Percentiles rank a stretch among this genome's conserved stretches.
Conservation (phyloP, 2,888 invertebrate genomes). For the Athripsodes cinereus region DNA sequence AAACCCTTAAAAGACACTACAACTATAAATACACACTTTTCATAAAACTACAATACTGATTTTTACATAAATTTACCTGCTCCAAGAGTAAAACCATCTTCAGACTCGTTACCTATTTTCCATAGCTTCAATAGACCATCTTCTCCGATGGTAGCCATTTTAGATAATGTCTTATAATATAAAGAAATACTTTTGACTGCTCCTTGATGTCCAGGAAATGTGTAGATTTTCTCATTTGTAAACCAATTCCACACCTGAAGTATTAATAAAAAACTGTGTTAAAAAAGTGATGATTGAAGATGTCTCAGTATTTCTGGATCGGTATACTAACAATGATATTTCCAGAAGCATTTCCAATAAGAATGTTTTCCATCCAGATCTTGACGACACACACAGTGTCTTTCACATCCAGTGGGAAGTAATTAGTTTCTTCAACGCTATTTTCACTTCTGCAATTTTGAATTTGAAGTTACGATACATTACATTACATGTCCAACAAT, state of each 20-base stretch:
- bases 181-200: constrained; percentile 49
- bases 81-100: background rate
- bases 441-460: constrained; percentile 39
- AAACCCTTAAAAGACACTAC: too few relatives aligned
- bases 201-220: constrained; percentile 42
- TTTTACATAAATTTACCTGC: background rate
- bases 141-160: constrained; percentile 53
- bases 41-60: too few relatives aligned
- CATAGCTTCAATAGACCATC: constrained; percentile 56
- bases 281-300: too few relatives aligned
- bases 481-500: too few relatives aligned
- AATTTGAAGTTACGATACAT: too few relatives aligned
- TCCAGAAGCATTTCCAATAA: constrained; percentile 41
- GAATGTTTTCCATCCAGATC: constrained; percentile 45
- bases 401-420: constrained; percentile 8
- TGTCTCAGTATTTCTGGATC: too few relatives aligned
- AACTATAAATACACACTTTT: too few relatives aligned
- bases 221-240: constrained; percentile 48
- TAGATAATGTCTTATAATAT: constrained; percentile 40
- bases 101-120: constrained; percentile 28
- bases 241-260: constrained; percentile 54
- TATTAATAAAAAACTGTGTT: background rate
- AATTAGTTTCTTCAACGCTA: constrained; percentile 34
- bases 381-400: constrained; percentile 52
- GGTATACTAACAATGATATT: constrained; percentile 39